Evolutionary conservation across 1,140 invertebrate genomes (phyloP), one percentile per base, ranked within the genome.

Genomic region (Olivierus martensii): DNA sequence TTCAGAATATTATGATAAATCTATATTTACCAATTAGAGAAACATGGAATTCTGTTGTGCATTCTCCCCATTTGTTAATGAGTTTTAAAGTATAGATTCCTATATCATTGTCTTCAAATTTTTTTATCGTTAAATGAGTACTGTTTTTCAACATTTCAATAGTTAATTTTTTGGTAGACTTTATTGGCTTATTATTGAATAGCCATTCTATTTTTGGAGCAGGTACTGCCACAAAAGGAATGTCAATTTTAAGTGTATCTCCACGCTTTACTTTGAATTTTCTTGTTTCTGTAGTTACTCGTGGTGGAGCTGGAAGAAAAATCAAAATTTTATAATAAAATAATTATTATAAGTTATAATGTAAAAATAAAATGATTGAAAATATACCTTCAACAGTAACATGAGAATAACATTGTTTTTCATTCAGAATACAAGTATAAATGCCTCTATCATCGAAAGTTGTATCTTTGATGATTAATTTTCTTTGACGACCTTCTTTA

Each of bases 191-290:
- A 14, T 75, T 78, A 61, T 82, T 80, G n/a, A 77, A 75, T 5
- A 75, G 74, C 85, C 85, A 89, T 70, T 81, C 78, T 51, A 80
- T 80, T 53, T 73, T 77, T 3, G 86, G 83, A 57, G 73, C 74
- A 28, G 83, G 83, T 4, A 75, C 72, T 7, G 79, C 81, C 14
- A 75, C 75, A 66, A 78, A 89, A 61, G 79, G 79, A n/a, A 88
- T 76, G 42, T 71, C 73, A 39, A 90, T 71, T 2, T 75, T 77
- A 2, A 82, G 74, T 61, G 86, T 81, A 44, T 79, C 75, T 10
- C 77, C 79, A 58, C 52, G 21, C 22, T 54, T 52, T 6, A 53
- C 62, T 10, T 52, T 59, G 45, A 60, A 61, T n/a, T 57, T 43
- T 11, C 62, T 43, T 35, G 62, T 51, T 12, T 63, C 62, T 3